Evolutionary conservation across 2,797 vertebrate species (phyloP), one percentile per base, ranked within the genome.

Genomic region (Sebastes minor): DNA sequence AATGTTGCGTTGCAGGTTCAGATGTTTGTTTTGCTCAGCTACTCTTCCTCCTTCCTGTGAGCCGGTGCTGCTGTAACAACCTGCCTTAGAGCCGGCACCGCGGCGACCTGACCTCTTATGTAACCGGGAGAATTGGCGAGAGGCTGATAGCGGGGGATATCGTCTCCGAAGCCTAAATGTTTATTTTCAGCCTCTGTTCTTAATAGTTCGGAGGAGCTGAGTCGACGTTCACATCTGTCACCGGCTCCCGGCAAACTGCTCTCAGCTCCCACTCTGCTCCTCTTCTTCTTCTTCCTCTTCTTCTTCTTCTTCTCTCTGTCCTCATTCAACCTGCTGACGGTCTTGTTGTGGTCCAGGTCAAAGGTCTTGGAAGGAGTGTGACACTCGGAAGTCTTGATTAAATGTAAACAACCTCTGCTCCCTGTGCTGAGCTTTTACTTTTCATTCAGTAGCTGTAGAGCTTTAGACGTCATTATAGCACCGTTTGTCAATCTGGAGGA

Each of bases 111-210:
- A 80, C 78, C 74, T 66, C 74, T 92, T 91, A 89, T 80, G 80
- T 86, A 90, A 93, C 35, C 1, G 72, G 8, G 64, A 75, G 84
- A 77, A 35, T 81, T 84, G 85, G 84, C 67, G 69, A 83, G 87
- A 55, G 76, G 59, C 71, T 81, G 85, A 85, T 80, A 78, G 81
- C 53, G 78, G 76, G 65, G 65, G 81, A 75, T 79, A 69, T 78
- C 28, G 83, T 88, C 81, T 88, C 84, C 55, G 73, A 79, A 86
- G 82, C 86, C 86, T 46, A 33, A 86, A 85, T 90, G 87, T 92
- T 91, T 92, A 90, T 90, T 91, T 89, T 89, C 81, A 75, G 91
- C 86, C 69, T 78, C 75, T 76, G 83, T 88, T 80, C 84, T 76
- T 86, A 71, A 85, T 80, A 82, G 79, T 88, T 83, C 35, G 32